Evolutionary conservation across 2,113 vertebrate genomes (phyloP).

Genomic region (Taxidea taxus): DNA sequence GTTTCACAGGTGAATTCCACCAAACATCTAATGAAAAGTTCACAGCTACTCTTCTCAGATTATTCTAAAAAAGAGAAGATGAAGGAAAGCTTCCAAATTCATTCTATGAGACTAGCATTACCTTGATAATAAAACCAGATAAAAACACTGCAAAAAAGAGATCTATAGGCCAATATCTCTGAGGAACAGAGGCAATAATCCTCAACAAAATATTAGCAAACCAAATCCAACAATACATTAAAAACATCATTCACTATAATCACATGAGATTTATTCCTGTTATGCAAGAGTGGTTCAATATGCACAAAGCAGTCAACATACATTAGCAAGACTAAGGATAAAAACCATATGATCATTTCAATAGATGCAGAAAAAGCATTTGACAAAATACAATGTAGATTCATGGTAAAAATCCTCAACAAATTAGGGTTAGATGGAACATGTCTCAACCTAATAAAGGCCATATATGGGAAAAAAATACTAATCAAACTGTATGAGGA

Average conservation of each 20-base stretch:
- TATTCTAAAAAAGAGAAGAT: neutral
- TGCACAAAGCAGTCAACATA: neutral
- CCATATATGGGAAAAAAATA: neutral
- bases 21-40: neutral
- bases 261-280: neutral
- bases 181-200: neutral
- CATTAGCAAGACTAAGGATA: neutral
- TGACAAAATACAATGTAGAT: neutral
- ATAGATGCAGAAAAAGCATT: neutral
- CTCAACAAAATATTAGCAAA: neutral
- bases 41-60: neutral
- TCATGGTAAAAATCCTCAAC: neutral
- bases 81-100: neutral
- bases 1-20: neutral
- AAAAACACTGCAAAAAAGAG: neutral
- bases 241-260: neutral
- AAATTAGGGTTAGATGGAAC: neutral
- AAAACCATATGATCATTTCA: neutral
- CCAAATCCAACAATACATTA: neutral
- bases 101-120: neutral
- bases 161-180: neutral
- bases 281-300: neutral
- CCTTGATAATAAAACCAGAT: neutral
- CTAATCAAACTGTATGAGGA: neutral
- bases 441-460: neutral